Conservation (phyloP, 2,797 vertebrate genomes). For the Myotis pilosus region DNA sequence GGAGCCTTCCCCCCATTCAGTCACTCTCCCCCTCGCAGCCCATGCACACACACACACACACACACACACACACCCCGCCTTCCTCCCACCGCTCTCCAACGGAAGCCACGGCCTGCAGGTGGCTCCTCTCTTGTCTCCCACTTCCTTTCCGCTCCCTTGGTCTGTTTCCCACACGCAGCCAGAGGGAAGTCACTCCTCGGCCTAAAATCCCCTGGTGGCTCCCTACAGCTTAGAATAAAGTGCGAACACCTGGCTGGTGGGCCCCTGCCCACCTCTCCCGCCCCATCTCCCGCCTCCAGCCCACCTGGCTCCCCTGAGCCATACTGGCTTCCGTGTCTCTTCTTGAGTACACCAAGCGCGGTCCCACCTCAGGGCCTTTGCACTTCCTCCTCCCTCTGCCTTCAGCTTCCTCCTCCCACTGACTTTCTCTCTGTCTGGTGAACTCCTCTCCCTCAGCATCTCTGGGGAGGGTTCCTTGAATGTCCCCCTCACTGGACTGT, state of each 20-base stretch:
- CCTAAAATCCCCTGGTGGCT: constrained; percentile 55
- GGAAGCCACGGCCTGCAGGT: constrained; percentile 29
- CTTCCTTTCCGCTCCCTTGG: constrained; percentile 47
- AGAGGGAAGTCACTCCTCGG: constrained; percentile 44
- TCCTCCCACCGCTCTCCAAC: neutral
- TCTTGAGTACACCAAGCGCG: neutral
- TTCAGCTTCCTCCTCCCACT: neutral
- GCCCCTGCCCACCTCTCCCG: neutral
- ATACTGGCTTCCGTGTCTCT: neutral
- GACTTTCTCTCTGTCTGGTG: neutral
- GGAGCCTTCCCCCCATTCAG: neutral
- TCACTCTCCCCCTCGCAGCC: neutral
- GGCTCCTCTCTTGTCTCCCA: constrained; percentile 31
- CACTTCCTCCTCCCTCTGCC: neutral
- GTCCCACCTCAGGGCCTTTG: constrained; percentile 1
- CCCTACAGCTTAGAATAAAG: constrained; percentile 50
- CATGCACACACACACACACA: neutral
- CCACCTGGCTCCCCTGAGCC: no score
- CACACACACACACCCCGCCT: neutral
- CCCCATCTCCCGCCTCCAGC: neutral
- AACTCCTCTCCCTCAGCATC: neutral
- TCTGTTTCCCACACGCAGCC: constrained; percentile 65
- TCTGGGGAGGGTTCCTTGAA: neutral
- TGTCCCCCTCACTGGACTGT: neutral
- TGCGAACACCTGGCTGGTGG: neutral